Conservation (phyloP, 2,888 invertebrate genomes). For the Acronicta leporina region DNA sequence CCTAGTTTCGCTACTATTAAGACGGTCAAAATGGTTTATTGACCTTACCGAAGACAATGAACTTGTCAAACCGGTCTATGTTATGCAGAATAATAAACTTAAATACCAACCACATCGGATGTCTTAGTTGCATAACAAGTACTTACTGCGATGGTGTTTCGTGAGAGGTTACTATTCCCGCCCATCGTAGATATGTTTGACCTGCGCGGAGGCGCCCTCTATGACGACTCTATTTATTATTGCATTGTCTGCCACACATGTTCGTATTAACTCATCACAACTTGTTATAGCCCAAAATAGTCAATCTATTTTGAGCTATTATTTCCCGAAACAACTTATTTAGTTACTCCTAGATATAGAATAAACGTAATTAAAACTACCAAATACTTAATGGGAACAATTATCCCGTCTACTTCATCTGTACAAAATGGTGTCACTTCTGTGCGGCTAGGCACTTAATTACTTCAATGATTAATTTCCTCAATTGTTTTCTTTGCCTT, state of each 20-base stretch:
- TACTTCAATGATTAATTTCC: conserved; percentile 50
- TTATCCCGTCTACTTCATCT: conserved; percentile 52
- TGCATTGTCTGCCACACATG: background rate
- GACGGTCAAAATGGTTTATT: conserved; percentile 70
- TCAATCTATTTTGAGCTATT: conserved; percentile 32
- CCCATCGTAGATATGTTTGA: conserved; percentile 9
- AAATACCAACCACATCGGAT: conserved; percentile 48
- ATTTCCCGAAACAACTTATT: conserved; percentile 25
- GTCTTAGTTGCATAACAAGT: conserved; percentile 63
- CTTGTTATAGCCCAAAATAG: conserved; percentile 4
- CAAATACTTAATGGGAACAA: conserved; percentile 46
- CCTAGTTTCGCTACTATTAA: conserved; percentile 54
- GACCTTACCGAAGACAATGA: conserved; percentile 76
- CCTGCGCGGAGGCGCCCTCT: conserved; percentile 2
- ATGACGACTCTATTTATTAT: background rate
- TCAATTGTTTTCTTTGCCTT: conserved; percentile 48
- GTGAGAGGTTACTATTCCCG: conserved; percentile 45
- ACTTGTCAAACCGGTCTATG: conserved; percentile 74
- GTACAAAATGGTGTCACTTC: conserved; percentile 39
- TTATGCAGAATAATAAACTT: conserved; percentile 57
- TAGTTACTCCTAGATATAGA: conserved; percentile 31
- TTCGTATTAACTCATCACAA: background rate
- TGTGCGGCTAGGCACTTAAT: conserved; percentile 36
- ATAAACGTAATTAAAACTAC: conserved; percentile 49
- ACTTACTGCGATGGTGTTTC: conserved; percentile 45